Percentiles rank a stretch among this genome's conserved stretches.
phyloP scores from a whole-genome alignment of 1,140 invertebrate genomes.

The Cyclina sinensis region DNA sequence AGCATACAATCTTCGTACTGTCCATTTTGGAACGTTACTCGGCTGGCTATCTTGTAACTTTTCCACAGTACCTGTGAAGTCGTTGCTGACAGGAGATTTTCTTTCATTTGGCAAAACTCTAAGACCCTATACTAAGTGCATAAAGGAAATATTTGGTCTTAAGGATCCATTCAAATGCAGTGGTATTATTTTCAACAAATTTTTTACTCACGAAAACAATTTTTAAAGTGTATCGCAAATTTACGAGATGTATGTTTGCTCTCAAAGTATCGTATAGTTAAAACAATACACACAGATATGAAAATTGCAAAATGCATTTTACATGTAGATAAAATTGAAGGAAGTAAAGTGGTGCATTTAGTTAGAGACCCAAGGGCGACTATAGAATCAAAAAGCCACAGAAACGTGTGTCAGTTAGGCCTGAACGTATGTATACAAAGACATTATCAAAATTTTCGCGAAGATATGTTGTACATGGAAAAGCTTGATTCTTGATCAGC shows the following conservation, averaged over 20 bases:
- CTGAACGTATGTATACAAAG: background rate
- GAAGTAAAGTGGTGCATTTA: constrained; percentile 29
- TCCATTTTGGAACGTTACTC: background rate
- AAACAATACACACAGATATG: constrained; percentile 33
- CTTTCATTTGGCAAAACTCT: background rate
- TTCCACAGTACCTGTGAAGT: background rate
- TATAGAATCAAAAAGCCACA: constrained; percentile 23
- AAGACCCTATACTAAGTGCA: background rate
- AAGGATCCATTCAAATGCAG: background rate
- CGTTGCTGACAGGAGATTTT: background rate
- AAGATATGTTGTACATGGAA: background rate
- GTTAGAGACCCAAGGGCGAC: constrained; percentile 39
- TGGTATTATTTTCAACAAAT: background rate
- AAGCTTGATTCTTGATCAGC: background rate
- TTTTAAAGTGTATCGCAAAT: background rate
- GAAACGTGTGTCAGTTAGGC: background rate
- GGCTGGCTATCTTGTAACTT: constrained; percentile 52
- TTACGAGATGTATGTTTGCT: background rate
- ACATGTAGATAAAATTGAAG: background rate
- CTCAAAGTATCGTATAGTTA: constrained; percentile 31
- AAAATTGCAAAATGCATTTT: background rate
- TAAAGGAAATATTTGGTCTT: background rate
- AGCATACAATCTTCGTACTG: background rate
- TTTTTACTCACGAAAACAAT: background rate
- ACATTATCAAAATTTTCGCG: background rate